A percentile compares a stretch with the other conserved stretches of the same genome.
These are phyloP conservation scores for Struthidea cinerea DNA, from an alignment of 2,113 vertebrate genomes.

Conservation along the genomic window DNA sequence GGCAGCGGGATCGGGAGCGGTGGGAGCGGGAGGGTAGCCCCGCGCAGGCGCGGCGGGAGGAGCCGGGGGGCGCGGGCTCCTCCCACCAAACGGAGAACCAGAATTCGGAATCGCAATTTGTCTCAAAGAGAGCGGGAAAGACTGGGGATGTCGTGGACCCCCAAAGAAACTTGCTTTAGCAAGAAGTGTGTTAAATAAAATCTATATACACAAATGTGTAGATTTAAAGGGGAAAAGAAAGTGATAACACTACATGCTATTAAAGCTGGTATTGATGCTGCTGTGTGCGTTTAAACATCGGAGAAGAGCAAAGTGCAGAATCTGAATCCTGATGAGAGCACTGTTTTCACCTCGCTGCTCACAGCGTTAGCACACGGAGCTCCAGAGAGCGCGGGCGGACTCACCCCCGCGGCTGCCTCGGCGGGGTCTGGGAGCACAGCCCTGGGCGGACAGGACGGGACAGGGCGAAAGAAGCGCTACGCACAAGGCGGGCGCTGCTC, in stretches of 20 bases:
- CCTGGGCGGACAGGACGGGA: fast-evolving
- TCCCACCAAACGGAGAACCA: background rate
- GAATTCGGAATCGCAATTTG: fast-evolving
- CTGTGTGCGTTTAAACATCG: background rate
- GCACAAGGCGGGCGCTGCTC: fast-evolving
- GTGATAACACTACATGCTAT: background rate
- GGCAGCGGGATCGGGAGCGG: background rate
- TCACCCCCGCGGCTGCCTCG: fast-evolving
- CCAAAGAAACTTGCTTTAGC: background rate
- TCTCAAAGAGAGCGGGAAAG: background rate
- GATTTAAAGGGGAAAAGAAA: background rate
- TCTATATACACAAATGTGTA: too few relatives aligned
- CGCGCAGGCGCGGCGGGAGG: conserved; percentile 60
- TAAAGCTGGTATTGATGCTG: background rate
- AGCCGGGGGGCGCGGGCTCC: background rate
- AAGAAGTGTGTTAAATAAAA: background rate
- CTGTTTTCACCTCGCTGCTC: background rate
- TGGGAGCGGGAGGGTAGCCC: background rate
- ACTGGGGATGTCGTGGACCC: too few relatives aligned
- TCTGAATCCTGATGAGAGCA: background rate
- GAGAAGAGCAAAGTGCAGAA: background rate
- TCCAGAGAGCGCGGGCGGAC: fast-evolving
- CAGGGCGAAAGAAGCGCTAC: fast-evolving
- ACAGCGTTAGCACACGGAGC: too few relatives aligned
- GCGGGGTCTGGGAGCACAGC: background rate